Percentiles rank a stretch among this genome's conserved stretches.
Conservation (phyloP, 2,888 invertebrate species). For the Drosophila meridionalis region DNA sequence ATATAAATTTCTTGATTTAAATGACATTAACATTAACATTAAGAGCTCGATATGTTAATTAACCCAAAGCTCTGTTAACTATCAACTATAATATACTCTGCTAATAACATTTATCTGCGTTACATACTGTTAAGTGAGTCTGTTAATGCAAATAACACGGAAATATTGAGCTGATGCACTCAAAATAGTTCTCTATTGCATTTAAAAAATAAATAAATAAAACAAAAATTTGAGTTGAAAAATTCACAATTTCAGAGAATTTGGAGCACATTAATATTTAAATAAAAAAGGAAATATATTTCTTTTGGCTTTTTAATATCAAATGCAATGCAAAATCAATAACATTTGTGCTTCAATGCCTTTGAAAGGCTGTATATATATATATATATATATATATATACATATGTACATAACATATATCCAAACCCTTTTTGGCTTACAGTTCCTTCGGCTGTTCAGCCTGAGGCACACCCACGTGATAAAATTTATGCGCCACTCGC, state of each 20-base stretch:
- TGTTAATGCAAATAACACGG: not conserved
- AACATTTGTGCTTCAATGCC: not conserved
- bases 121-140: not conserved
- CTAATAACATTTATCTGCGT: not conserved
- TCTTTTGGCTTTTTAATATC: not conserved
- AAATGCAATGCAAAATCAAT: not conserved
- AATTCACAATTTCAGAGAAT: not conserved
- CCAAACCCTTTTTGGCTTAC: slow-evolving; percentile 22
- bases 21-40: too few relatives aligned
- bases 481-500: slow-evolving; percentile 60
- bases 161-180: not conserved
- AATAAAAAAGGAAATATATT: not conserved
- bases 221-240: not conserved
- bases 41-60: not conserved
- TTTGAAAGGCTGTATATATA: not conserved
- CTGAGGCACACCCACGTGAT: slow-evolving; percentile 53
- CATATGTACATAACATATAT: not conserved
- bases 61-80: not conserved
- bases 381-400: not conserved
- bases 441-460: slow-evolving; percentile 18
- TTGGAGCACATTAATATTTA: not conserved
- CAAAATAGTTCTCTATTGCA: not conserved
- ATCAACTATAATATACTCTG: not conserved
- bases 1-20: not conserved
- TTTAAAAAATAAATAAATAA: not conserved